phyloP scores from a whole-genome alignment of 2,797 vertebrate species.

The Centropyge bicolor region DNA sequence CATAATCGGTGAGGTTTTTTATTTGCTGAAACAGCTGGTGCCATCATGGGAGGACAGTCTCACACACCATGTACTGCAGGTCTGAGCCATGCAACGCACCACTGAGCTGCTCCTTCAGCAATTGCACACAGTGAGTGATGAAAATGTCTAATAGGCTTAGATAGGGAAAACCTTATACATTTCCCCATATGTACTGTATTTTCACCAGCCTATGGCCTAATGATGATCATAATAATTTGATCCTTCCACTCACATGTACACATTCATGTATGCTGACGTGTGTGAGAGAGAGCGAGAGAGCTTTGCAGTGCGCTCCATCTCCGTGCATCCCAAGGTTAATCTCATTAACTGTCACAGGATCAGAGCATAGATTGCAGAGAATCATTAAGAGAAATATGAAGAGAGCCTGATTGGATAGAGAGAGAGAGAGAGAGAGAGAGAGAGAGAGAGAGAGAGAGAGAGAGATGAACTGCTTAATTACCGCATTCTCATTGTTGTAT shows the following conservation, averaged over 20 bases:
- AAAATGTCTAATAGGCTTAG: background rate
- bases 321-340: constrained; percentile 72
- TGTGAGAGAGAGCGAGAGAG: background rate
- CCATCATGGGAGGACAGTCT: background rate
- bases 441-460: background rate
- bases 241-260: background rate
- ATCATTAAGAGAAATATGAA: constrained; percentile 63
- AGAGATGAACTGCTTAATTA: constrained; percentile 50
- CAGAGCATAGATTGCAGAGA: constrained; percentile 52
- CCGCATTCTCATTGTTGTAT: constrained; percentile 51
- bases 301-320: constrained; percentile 26
- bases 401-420: constrained; percentile 38
- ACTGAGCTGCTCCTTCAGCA: background rate
- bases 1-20: background rate
- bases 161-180: background rate
- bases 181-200: background rate
- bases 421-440: background rate
- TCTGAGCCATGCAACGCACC: background rate
- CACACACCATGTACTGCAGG: no score
- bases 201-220: background rate
- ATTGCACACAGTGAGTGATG: background rate
- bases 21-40: background rate
- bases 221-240: background rate
- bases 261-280: background rate
- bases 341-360: constrained; percentile 65